A percentile compares a stretch with the other conserved stretches of the same genome.
Evolutionary conservation across 2,797 vertebrate genomes (phyloP).

Genomic region (Vespertilio murinus): DNA sequence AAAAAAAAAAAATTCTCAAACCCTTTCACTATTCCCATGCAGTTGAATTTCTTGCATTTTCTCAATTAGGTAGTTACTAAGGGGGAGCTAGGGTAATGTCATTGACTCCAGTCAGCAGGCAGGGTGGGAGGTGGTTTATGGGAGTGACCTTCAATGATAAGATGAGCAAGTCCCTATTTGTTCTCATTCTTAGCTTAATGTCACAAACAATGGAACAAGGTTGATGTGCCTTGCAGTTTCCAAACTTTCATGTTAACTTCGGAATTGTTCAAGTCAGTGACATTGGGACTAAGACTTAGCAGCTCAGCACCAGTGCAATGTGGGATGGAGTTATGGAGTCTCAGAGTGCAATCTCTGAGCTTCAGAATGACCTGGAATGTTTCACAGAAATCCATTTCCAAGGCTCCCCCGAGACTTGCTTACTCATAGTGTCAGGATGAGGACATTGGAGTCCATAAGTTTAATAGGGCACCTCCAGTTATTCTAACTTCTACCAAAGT

Average conservation of each 20-base stretch:
- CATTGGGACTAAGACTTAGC: neutral
- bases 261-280: neutral
- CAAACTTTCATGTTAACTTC: neutral
- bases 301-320: neutral
- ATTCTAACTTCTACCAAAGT: neutral
- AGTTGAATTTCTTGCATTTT: neutral
- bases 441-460: neutral
- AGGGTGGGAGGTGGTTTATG: neutral
- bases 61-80: neutral
- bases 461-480: neutral
- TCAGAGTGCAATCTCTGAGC: neutral
- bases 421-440: neutral
- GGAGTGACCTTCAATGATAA: neutral
- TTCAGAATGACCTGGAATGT: neutral
- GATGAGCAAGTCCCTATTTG: neutral
- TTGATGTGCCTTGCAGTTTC: neutral
- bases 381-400: neutral
- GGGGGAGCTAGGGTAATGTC: neutral
- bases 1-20: conserved; percentile 11
- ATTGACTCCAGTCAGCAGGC: neutral
- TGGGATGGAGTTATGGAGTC: neutral
- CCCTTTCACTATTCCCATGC: neutral
- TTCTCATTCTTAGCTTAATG: neutral
- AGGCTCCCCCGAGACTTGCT: neutral
- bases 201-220: neutral